Percentiles rank a stretch among this genome's conserved stretches.
phyloP scores from a whole-genome alignment of 1,140 invertebrate genomes.

The Myzus persicae region DNA sequence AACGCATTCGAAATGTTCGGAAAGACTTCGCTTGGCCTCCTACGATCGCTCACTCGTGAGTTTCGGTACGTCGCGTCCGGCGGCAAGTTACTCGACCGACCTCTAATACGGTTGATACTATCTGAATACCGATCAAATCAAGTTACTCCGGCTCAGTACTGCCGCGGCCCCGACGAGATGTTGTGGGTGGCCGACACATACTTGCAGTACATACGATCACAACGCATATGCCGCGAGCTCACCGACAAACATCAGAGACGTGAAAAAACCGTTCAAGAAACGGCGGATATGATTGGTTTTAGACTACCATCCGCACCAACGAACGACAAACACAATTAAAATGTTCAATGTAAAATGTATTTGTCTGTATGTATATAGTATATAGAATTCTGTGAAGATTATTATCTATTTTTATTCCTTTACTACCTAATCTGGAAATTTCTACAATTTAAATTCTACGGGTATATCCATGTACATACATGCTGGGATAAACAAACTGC shows the following conservation, averaged over 20 bases:
- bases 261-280: constrained; percentile 36
- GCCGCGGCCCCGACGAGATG: constrained; percentile 16
- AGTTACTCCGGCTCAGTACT: constrained; percentile 3
- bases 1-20: not conserved
- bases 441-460: too few relatives aligned
- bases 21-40: not conserved
- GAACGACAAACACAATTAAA: not conserved
- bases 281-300: constrained; percentile 48
- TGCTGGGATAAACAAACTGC: too few relatives aligned
- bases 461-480: not conserved
- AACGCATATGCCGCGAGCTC: constrained; percentile 29
- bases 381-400: not conserved
- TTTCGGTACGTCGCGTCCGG: not conserved
- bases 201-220: constrained; percentile 33
- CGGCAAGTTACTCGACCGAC: not conserved
- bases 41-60: constrained; percentile 6
- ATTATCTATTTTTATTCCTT: not conserved
- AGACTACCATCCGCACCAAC: not conserved
- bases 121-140: constrained; percentile 28
- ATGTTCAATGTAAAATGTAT: not conserved
- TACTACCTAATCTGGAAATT: not conserved
- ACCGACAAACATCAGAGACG: not conserved
- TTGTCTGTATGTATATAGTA: not conserved
- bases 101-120: not conserved
- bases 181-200: not conserved